Percentiles rank a stretch among this genome's conserved stretches.
Conservation (phyloP, 2,888 invertebrate genomes). For the Orthosia gracilis region DNA sequence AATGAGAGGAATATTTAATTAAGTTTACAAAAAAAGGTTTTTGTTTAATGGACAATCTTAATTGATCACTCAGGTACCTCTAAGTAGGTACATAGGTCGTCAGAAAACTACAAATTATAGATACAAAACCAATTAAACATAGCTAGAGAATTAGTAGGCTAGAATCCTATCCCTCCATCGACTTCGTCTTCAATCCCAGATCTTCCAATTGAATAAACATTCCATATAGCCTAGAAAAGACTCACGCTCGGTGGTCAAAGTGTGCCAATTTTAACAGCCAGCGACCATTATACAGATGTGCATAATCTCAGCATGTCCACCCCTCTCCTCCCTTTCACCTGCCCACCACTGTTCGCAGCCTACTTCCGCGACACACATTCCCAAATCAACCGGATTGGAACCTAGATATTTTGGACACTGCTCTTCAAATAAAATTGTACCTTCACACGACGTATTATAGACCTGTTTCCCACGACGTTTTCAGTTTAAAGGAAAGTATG, state of each 20-base stretch:
- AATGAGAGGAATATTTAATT: background rate
- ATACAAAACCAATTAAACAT: constrained; percentile 14
- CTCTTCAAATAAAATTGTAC: constrained; percentile 67
- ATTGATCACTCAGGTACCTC: background rate
- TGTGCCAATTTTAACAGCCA: constrained; percentile 69
- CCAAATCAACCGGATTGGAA: constrained; percentile 86
- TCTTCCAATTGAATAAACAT: constrained; percentile 41
- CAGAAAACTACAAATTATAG: background rate
- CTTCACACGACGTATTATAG: constrained; percentile 64
- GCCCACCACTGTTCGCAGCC: constrained; percentile 72
- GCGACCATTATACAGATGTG: constrained; percentile 71
- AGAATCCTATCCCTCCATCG: constrained; percentile 9
- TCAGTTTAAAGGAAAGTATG: constrained; percentile 66
- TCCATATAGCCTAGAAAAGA: constrained; percentile 41
- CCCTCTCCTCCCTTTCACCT: constrained; percentile 68
- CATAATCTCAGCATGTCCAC: constrained; percentile 72
- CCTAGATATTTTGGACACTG: constrained; percentile 83
- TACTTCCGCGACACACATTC: constrained; percentile 86
- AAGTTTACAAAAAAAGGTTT: background rate
- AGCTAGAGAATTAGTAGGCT: constrained; percentile 3
- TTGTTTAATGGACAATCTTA: background rate
- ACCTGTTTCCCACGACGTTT: constrained; percentile 48
- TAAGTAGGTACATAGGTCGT: background rate
- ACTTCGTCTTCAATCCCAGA: constrained; percentile 18
- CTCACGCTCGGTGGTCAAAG: constrained; percentile 57